A percentile compares a stretch with the other conserved stretches of the same genome.
These are phyloP conservation scores for Drosophila merina DNA, from an alignment of 2,888 invertebrate genomes.

Conservation along the genomic window DNA sequence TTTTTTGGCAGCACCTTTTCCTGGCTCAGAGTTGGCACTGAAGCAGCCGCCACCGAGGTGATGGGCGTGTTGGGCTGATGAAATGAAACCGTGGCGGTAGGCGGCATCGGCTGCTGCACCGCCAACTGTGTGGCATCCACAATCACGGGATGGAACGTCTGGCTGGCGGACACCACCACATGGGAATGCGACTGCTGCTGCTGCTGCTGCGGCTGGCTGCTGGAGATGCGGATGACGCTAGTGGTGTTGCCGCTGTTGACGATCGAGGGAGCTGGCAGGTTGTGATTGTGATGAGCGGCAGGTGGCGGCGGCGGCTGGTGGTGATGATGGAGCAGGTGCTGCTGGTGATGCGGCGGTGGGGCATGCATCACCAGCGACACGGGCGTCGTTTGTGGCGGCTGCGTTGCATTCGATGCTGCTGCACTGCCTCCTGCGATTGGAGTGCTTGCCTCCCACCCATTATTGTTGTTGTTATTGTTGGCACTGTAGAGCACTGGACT, in stretches of 20 bases:
- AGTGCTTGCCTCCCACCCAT: slow-evolving; percentile 48
- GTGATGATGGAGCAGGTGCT: slow-evolving; percentile 41
- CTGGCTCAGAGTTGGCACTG: slow-evolving; percentile 75
- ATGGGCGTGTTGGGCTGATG: slow-evolving; percentile 73
- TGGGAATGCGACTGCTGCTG: slow-evolving; percentile 45
- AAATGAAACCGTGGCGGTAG: slow-evolving; percentile 69
- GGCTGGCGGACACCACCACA: slow-evolving; percentile 62
- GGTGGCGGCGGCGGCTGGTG: slow-evolving; percentile 62
- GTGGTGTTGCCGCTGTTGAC: slow-evolving; percentile 85
- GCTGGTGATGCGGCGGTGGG: slow-evolving; percentile 55
- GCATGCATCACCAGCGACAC: slow-evolving; percentile 82
- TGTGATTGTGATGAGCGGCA: slow-evolving; percentile 66
- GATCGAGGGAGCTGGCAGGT: slow-evolving; percentile 60
- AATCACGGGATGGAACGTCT: slow-evolving; percentile 88
- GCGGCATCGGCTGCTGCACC: slow-evolving; percentile 70
- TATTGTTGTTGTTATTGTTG: slow-evolving; percentile 58
- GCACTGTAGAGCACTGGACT: slow-evolving; percentile 82
- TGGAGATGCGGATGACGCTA: slow-evolving; percentile 93
- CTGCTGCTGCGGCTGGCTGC: slow-evolving; percentile 83
- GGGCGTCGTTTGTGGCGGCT: slow-evolving; percentile 80
- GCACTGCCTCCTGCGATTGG: slow-evolving; percentile 29
- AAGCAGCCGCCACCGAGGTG: slow-evolving; percentile 61
- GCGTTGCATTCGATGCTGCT: slow-evolving; percentile 59
- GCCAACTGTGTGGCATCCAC: slow-evolving; percentile 91
- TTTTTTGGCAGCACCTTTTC: slow-evolving; percentile 85